Evolutionary conservation across 2,888 invertebrate genomes (phyloP).

Genomic region (Teinopalpus imperialis): DNA sequence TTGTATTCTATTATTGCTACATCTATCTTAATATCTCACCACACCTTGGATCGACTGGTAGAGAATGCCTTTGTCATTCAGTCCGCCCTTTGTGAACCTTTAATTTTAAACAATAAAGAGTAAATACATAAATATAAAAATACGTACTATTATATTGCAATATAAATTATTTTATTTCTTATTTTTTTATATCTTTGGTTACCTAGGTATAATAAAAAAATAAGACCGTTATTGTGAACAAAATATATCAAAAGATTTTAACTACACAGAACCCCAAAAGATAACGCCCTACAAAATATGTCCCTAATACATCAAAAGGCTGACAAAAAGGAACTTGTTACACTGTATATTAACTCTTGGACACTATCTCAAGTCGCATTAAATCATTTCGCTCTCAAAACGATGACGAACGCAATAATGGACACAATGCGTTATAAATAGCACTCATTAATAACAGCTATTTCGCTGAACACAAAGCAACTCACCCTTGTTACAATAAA

Average conservation of each 20-base stretch:
- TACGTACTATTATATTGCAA: too few species aligned
- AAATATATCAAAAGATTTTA: neutral
- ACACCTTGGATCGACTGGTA: too few species aligned
- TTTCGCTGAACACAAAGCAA: constrained; percentile 12
- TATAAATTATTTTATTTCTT: too few species aligned
- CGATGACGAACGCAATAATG: constrained; percentile 40
- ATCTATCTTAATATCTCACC: too few species aligned
- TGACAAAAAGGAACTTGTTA: constrained; percentile 48
- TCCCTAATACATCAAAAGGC: constrained; percentile 38
- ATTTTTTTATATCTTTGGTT: too few species aligned
- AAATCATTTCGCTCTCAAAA: constrained; percentile 33
- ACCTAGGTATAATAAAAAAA: too few species aligned
- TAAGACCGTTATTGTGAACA: neutral
- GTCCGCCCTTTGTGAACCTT: too few species aligned
- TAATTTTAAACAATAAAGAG: too few species aligned
- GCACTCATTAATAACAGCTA: constrained; percentile 33
- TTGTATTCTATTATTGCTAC: too few species aligned
- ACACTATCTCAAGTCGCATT: constrained; percentile 51
- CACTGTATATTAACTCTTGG: constrained; percentile 49
- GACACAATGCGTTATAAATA: constrained; percentile 47
- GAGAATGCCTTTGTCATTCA: too few species aligned
- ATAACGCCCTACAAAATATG: constrained; percentile 38
- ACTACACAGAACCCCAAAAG: neutral
- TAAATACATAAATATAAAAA: too few species aligned
- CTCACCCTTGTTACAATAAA: constrained; percentile 6